Conservation (phyloP, 2,888 invertebrate species). For the Carpatolechia fugitivella region DNA sequence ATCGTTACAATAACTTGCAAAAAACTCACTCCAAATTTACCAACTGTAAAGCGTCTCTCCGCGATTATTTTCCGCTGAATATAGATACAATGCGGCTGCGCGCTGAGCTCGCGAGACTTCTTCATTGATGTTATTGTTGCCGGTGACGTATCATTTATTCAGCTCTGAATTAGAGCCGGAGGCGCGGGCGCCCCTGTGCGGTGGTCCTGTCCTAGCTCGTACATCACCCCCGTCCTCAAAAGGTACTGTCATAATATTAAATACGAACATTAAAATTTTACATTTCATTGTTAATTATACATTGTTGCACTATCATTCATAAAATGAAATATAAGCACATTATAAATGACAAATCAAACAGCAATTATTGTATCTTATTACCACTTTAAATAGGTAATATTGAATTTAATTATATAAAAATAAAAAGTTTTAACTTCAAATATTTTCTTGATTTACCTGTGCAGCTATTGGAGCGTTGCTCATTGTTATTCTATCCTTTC, state of each 20-base stretch:
- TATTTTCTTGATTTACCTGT: no score
- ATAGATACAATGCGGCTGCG: conserved; percentile 49
- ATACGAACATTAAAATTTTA: conserved; percentile 49
- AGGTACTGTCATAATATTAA: conserved; percentile 65
- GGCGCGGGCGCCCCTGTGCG: conserved; percentile 32
- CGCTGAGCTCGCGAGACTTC: conserved; percentile 48
- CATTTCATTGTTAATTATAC: conserved; percentile 33
- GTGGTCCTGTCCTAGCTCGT: conserved; percentile 48
- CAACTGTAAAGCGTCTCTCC: conserved; percentile 57
- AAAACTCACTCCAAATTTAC: conserved; percentile 69
- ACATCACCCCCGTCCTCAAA: conserved; percentile 32
- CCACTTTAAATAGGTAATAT: no score
- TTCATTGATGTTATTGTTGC: conserved; percentile 66
- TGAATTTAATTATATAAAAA: no score
- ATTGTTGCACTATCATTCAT: not conserved
- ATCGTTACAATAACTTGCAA: conserved; percentile 75
- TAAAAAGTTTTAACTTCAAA: no score
- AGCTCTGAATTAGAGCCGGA: conserved; percentile 46
- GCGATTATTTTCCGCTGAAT: conserved; percentile 62
- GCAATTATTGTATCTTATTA: no score
- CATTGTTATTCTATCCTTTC: no score
- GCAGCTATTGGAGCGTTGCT: no score
- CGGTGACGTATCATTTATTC: conserved; percentile 68
- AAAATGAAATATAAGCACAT: no score
- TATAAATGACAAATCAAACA: no score